Conservation (phyloP, 2,797 vertebrate genomes). For the Sitta carolinensis region DNA sequence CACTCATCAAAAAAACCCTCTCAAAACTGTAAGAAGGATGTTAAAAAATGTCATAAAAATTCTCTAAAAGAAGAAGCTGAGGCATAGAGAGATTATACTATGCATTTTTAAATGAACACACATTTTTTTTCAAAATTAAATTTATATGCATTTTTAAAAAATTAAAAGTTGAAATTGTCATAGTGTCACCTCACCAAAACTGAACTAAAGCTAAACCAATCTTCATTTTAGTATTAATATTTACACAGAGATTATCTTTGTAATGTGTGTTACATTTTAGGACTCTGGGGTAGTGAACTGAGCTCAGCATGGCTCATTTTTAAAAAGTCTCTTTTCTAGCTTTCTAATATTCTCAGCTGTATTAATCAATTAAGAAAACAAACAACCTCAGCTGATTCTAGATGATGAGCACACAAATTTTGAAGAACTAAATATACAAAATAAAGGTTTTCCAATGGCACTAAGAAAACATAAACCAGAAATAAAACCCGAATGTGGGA, state of each 20-base stretch:
- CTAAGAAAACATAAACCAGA: not conserved
- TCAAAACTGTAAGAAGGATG: not conserved
- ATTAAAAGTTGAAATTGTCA: not conserved
- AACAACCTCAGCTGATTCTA: not conserved
- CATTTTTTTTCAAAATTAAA: not conserved
- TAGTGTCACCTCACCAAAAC: not conserved
- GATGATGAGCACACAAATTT: not conserved
- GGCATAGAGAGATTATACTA: not conserved
- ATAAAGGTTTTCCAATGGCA: not conserved
- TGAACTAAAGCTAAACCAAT: not conserved
- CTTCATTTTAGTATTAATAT: not conserved
- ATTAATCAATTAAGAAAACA: not conserved
- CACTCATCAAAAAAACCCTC: not conserved
- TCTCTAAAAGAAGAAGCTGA: not conserved
- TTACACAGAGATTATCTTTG: not conserved
- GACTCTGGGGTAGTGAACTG: not conserved
- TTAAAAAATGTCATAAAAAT: not conserved
- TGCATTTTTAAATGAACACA: not conserved
- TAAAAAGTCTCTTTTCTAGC: not conserved
- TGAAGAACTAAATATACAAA: not conserved
- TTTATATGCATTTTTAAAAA: not conserved
- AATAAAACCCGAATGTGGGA: not conserved
- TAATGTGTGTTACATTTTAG: not conserved
- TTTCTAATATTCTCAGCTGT: fast-evolving
- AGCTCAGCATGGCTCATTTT: not conserved